Percentiles rank a stretch among this genome's conserved stretches.
Evolutionary conservation across 2,888 invertebrate species (phyloP).

Genomic region (Mythimna vitellina): DNA sequence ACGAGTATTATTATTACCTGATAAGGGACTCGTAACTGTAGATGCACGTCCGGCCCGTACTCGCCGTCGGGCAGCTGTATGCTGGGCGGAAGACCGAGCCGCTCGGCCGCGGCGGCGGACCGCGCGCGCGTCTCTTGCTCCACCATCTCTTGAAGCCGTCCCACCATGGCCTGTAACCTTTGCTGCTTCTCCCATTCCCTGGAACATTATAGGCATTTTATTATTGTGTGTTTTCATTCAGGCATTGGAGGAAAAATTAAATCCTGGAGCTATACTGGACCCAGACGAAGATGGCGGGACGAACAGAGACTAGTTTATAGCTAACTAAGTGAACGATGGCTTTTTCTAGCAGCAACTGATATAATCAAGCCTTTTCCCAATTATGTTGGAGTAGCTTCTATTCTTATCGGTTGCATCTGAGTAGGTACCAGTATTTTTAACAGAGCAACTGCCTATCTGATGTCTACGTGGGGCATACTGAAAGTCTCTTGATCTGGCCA

Average conservation of each 20-base stretch:
- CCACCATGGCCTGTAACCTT: slow-evolving; percentile 90
- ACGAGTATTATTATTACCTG: slow-evolving; percentile 82
- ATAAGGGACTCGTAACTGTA: slow-evolving; percentile 92
- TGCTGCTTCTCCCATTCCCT: slow-evolving; percentile 93
- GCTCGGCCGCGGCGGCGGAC: slow-evolving; percentile 87
- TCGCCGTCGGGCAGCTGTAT: slow-evolving; percentile 92
- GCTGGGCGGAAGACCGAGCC: slow-evolving; percentile 91
- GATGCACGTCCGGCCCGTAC: slow-evolving; percentile 91
- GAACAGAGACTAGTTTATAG: not conserved
- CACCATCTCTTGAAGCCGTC: slow-evolving; percentile 89
- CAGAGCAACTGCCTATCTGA: no score
- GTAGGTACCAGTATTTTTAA: no score
- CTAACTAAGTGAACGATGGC: not conserved
- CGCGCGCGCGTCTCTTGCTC: slow-evolving; percentile 89
- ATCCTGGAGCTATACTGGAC: not conserved
- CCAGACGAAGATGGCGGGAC: not conserved
- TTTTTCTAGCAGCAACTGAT: not conserved
- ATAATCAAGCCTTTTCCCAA: no score
- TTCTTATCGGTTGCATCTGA: no score
- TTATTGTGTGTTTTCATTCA: not conserved
- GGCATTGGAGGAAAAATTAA: not conserved
- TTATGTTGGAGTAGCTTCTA: no score
- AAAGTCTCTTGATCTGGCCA: no score
- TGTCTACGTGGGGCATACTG: no score
- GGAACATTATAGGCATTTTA: slow-evolving; percentile 72